Evolutionary conservation across 2,113 vertebrate species (phyloP).

Genomic region (Emydocephalus ijimae): DNA sequence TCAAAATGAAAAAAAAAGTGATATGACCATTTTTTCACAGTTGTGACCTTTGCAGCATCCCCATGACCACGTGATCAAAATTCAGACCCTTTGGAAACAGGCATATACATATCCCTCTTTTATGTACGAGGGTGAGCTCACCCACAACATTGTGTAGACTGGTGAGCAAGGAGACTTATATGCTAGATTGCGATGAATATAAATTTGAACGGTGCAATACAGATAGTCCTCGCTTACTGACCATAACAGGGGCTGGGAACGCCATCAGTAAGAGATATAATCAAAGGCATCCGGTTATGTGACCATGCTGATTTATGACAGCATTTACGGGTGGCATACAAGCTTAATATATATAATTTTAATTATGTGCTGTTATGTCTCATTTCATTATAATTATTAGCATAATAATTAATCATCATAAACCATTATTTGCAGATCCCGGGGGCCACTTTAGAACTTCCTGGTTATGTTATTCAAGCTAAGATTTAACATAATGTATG

Average conservation of each 20-base stretch:
- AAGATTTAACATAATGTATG: neutral
- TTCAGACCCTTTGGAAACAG: neutral
- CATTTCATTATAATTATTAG: neutral
- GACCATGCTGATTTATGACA: neutral
- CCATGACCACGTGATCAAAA: too few species aligned
- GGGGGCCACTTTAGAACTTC: neutral
- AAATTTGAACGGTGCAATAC: neutral
- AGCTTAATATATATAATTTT: neutral
- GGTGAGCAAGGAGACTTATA: too few species aligned
- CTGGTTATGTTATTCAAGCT: neutral
- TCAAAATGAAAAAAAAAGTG: too few species aligned
- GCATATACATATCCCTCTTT: neutral
- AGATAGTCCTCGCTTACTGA: neutral
- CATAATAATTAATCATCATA: neutral
- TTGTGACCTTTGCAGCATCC: too few species aligned
- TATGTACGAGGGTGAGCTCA: neutral
- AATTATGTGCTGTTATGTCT: neutral
- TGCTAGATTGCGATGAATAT: neutral
- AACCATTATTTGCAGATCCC: neutral
- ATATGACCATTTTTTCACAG: too few species aligned
- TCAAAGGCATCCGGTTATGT: neutral
- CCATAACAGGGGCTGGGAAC: neutral
- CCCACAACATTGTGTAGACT: too few species aligned
- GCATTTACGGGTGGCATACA: neutral
- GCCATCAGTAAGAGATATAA: neutral